Evolutionary conservation across 2,113 vertebrate species (phyloP), one percentile per base, ranked within the genome.

Genomic region (Rhodinocichla rosea): DNA sequence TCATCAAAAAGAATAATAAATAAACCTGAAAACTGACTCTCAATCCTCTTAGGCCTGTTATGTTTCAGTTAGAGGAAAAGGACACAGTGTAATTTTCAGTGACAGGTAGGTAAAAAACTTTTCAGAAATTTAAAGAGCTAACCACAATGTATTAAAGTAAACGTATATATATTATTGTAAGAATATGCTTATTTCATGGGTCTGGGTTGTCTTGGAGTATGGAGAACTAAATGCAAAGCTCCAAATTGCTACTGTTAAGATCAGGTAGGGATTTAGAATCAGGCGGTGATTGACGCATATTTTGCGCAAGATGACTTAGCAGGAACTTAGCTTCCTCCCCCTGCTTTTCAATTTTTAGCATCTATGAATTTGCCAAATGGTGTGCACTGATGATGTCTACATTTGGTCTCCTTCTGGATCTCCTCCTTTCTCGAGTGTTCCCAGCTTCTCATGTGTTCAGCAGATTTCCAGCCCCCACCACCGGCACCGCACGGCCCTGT

Each of bases 401-500:
- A 42, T 49, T 88, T 77, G 68, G 21, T 62, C 45, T 60, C 50
- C 13, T 80, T 87, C 67, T 77, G 83, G 20, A 57, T 76, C 0
- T 0, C 18, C 14, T 90, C 7, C 49, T 76, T 70, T 56, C 70
- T 81, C 0, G 0, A 27, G 18, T 5, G 6, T 62, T 73, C 30
- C 67, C 71, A 69, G 23, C 39, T 90, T 62, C 64, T 83, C 94
- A 83, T 67, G 50, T 92, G 90, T 67, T 94, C 70, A 77, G 56
- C 90, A 88, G 55, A 95, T 90, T 88, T 77, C 28, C 83, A 70
- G 27, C 28, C 42, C 23, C 26, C 15, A 8, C 18, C 10, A 5
- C 0, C 0, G 11, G 19, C 2, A 3, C 28, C 0, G 0, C 62
- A 49, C 53, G 39, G 7, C n/a, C 49, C 39, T 0, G 2, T 42